These are phyloP conservation scores for Arvicanthis niloticus DNA, from an alignment of 2,113 vertebrate genomes.

Conservation along the genomic window DNA sequence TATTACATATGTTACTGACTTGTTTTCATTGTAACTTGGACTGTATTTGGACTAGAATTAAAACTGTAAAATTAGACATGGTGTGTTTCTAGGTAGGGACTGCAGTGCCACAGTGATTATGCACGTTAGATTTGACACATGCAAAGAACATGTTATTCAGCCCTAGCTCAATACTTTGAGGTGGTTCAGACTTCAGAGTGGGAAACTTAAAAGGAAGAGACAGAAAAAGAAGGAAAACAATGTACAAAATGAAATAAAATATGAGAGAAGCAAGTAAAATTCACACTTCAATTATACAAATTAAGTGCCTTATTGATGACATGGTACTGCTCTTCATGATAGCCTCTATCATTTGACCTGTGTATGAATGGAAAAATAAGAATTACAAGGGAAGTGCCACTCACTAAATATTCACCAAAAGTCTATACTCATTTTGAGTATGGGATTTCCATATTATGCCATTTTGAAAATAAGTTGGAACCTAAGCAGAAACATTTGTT, in stretches of 20 bases:
- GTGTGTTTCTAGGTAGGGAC: not conserved
- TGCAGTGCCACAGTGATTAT: not conserved
- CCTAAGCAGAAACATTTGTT: not conserved
- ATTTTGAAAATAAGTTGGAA: not conserved
- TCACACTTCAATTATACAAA: conserved; percentile 1
- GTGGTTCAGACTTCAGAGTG: not conserved
- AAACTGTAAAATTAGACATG: not conserved
- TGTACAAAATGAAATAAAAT: not conserved
- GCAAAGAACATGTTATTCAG: not conserved
- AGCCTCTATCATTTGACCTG: not conserved
- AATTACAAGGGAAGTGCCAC: conserved; percentile 48
- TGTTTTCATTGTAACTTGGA: not conserved
- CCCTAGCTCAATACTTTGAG: not conserved
- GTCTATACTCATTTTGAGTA: not conserved
- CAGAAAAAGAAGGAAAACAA: not conserved
- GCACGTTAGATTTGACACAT: not conserved
- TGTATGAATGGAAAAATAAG: not conserved
- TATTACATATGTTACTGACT: not conserved
- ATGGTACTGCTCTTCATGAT: not conserved
- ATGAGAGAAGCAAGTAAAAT: not conserved
- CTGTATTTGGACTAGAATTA: not conserved
- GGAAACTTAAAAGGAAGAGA: not conserved
- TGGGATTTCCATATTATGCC: not conserved
- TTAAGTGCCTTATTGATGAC: not conserved
- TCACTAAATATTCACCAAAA: not conserved